Base-by-base conservation (phyloP, 2,888 invertebrate species). In the Mayetiola destructor region DNA sequence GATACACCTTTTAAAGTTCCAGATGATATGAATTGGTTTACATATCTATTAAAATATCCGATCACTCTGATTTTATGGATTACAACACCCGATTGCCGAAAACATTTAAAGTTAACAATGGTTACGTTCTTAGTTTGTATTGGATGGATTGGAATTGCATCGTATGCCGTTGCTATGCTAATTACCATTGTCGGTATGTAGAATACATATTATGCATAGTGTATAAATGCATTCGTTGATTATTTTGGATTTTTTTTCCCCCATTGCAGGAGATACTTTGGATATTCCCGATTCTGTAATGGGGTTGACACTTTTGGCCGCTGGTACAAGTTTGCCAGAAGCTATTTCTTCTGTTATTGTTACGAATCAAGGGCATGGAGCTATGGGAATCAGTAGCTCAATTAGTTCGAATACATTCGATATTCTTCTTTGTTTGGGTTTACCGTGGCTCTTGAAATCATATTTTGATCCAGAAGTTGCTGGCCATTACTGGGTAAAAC, bases 121-220 rank as follows among this genome's bases (percentile, higher is more conserved):
- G 61, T 84, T 0, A 87, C 89, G 0, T 89, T 92, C 66, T 58
- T 80, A 9, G 83, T 89, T 81, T 88, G 88, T 65, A 78, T 89
- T 58, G 72, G 81, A 0, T 92, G 90, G 88, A 87, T 92, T 60
- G 87, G 85, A 0, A 70, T 77, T 1, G 79, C 86, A 6, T 87
- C 90, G 0, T 92, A 91, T 67, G 61, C 88, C n/a, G 84, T 86
- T 48, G 85, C 89, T 21, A 92, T 90, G 88, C 80, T 88, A 66
- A 88, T 90, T 57, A 84, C 89, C 57, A 76, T 82, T 42, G 76
- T 89, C 59, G 90, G 89, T 88, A 73, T 66, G 67, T 63, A 21
- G 1, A 9, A 58, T n/a, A 29, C 23, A 12, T 6, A 14, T 12
- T 12, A 52, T 16, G 9, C 8, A 52, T 29, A 52, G 3, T 3